phyloP scores from a whole-genome alignment of 2,797 vertebrate genomes.

The Chrysocyon brachyurus region DNA sequence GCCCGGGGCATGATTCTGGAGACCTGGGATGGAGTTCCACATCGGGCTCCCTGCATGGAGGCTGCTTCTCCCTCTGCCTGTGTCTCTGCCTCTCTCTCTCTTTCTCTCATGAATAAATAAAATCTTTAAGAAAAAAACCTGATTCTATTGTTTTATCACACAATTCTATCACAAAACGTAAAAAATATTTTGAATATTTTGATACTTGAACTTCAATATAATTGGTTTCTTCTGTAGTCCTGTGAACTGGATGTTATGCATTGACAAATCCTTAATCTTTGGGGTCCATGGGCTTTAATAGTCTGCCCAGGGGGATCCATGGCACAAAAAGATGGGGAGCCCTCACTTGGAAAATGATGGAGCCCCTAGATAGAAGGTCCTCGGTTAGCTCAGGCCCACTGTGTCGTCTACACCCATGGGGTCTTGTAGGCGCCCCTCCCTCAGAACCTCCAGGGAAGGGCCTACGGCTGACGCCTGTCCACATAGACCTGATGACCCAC shows the following conservation, averaged over 20 bases:
- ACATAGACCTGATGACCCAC: not conserved
- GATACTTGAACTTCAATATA: constrained; percentile 32
- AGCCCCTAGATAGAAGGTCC: not conserved
- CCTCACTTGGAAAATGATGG: not conserved
- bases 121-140: too few species aligned
- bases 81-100: too few species aligned
- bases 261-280: constrained; percentile 44
- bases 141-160: not conserved
- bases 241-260: not conserved
- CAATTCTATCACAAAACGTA: not conserved
- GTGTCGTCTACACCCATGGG: not conserved
- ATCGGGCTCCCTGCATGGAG: too few species aligned
- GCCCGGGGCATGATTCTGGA: too few species aligned
- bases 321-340: not conserved
- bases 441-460: not conserved
- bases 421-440: not conserved
- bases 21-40: too few species aligned
- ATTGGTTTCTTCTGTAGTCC: not conserved
- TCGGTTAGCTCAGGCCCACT: not conserved
- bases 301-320: not conserved
- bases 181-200: not conserved
- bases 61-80: too few species aligned
- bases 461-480: not conserved
- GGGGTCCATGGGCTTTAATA: not conserved
- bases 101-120: too few species aligned